Evolutionary conservation across 2,797 vertebrate genomes (phyloP), one percentile per base, ranked within the genome.

Genomic region (Cryptoprocta ferox): DNA sequence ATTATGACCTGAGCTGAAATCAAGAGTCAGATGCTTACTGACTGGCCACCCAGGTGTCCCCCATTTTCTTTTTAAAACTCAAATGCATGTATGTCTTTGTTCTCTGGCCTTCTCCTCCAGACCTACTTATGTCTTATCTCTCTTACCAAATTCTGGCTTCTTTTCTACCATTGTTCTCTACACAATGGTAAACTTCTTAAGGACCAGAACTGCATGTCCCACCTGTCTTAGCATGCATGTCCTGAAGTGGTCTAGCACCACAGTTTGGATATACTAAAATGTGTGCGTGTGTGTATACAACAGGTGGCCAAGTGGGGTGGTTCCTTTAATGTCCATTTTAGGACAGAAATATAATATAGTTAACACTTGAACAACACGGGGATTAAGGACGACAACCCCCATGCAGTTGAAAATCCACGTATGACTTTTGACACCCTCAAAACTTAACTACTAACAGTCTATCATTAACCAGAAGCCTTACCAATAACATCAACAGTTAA

Each of bases 31-130:
- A 24, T 2, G 6, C 53, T 56, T 56, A 21, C 56, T 9, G 21
- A 59, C 56, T 59, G 21, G 61, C 28, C 61, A 14, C 28, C 61
- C 61, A 30, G 61, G 26, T 28, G 28, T 5, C 61, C 5, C 61
- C 37, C 9, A 8, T 80, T 85, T 50, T 61, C 59, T 81, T 37
- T 92, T 68, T 70, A 48, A 91, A 94, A 39, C 24, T 35, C 12
- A 24, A 6, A n/a, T 5, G 5, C 30, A 9, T 59, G 26, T 50
- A 3, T 75, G 24, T 39, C 12, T 80, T 15, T 92, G 53, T 73
- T 93, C 39, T 96, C 65, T 45, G 86, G 76, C 4, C 14, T 30
- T 11, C 50, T 37, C 45, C 45, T 86, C 28, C 2, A 53, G 3
- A 39, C 53, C 32, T 82, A 4, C 37, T 78, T 88, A 8, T 5